Conservation (phyloP, 2,113 vertebrate genomes). For the Globicephala melas region DNA sequence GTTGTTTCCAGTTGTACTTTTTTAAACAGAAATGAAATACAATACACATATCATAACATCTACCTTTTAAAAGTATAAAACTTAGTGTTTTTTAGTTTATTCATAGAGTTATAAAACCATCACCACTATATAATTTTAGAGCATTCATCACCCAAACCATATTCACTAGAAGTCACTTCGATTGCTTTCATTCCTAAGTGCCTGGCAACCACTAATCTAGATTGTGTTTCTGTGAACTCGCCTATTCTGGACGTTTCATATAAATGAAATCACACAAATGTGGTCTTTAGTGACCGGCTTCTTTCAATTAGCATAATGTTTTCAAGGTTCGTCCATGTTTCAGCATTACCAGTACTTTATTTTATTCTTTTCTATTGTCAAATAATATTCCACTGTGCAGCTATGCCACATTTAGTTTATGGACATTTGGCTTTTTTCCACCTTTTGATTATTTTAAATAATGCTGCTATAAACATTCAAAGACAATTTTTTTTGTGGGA, state of each 20-base stretch:
- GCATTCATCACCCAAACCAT: background rate
- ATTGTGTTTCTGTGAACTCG: background rate
- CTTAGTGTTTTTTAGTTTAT: background rate
- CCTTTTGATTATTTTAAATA: background rate
- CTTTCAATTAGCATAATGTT: background rate
- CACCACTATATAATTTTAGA: background rate
- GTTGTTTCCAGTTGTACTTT: background rate
- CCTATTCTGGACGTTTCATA: background rate
- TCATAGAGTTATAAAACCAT: background rate
- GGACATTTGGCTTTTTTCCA: background rate
- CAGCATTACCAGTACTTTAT: background rate
- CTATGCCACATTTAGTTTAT: background rate
- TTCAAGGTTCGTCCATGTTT: background rate
- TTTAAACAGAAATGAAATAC: background rate
- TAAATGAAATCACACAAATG: background rate
- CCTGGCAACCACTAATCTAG: background rate
- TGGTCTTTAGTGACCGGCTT: background rate
- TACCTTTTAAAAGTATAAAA: background rate
- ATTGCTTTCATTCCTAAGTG: background rate
- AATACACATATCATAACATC: background rate
- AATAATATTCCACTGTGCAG: background rate
- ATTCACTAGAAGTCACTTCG: background rate
- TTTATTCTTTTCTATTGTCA: background rate
- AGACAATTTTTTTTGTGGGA: background rate
- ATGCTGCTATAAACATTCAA: background rate